phyloP scores from a whole-genome alignment of 2,797 vertebrate species.

The Anabas testudineus region DNA sequence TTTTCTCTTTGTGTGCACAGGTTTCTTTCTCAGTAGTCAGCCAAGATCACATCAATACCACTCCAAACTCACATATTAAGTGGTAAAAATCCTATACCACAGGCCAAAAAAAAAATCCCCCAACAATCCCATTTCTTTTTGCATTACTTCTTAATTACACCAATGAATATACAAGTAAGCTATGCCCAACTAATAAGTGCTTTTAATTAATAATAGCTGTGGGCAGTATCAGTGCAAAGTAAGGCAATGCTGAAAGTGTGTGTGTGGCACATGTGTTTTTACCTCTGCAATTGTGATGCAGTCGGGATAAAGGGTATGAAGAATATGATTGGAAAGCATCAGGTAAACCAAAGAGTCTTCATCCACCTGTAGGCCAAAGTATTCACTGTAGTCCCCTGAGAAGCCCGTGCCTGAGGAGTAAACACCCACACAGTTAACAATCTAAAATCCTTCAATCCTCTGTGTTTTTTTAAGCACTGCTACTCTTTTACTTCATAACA shows the following conservation, averaged over 20 bases:
- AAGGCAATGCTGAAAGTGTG: constrained; percentile 38
- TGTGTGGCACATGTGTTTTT: constrained; percentile 50
- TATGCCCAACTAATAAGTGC: constrained; percentile 62
- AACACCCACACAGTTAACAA: constrained; percentile 62
- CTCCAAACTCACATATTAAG: constrained; percentile 25
- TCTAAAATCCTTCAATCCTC: constrained; percentile 28
- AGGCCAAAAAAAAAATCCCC: constrained; percentile 46
- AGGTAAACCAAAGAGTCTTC: constrained; percentile 95
- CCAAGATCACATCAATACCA: constrained; percentile 46
- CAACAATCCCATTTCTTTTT: constrained; percentile 55
- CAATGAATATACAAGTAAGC: constrained; percentile 63
- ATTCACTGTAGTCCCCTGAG: constrained; percentile 95
- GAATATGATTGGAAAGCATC: constrained; percentile 94
- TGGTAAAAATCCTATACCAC: constrained; percentile 34
- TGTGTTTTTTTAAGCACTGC: constrained; percentile 4
- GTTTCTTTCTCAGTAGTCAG: constrained; percentile 34
- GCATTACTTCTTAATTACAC: constrained; percentile 69
- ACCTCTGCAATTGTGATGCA: constrained; percentile 98
- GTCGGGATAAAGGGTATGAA: constrained; percentile 90
- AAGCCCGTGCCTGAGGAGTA: constrained; percentile 86
- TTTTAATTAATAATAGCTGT: constrained; percentile 77
- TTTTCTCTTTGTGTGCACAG: constrained; percentile 44
- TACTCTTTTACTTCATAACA: constrained; percentile 19
- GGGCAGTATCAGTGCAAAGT: constrained; percentile 68
- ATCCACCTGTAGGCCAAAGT: constrained; percentile 98